Percentiles rank a stretch among this genome's conserved stretches.
Evolutionary conservation across 2,888 invertebrate species (phyloP).

Genomic region (Gandaritis pyraliata): DNA sequence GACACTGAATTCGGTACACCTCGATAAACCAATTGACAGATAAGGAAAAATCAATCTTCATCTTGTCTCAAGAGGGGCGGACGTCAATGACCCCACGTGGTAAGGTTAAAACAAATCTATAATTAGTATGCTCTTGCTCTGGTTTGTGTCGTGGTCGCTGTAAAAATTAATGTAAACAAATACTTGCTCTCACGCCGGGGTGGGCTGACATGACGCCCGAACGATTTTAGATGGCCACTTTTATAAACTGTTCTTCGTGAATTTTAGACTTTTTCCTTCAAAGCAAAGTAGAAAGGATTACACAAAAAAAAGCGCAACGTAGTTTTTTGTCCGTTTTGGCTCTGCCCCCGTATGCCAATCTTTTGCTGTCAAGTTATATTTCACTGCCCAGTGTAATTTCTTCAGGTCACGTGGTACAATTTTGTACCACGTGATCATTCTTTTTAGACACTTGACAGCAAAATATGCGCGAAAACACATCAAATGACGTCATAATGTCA

Average conservation of each 20-base stretch:
- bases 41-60: conserved; percentile 39
- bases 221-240: conserved; percentile 27
- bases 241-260: conserved; percentile 3
- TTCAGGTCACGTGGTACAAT: too few species aligned
- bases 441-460: too few species aligned
- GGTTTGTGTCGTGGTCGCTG: conserved; percentile 82
- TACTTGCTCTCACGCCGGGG: conserved; percentile 76
- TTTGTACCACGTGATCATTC: too few species aligned
- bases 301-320: too few species aligned
- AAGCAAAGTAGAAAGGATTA: too few species aligned
- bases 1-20: conserved; percentile 24
- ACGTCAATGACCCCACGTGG: conserved; percentile 78
- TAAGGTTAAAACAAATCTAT: conserved; percentile 74
- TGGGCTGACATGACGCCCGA: conserved; percentile 61
- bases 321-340: too few species aligned
- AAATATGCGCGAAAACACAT: too few species aligned
- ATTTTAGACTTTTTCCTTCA: not conserved
- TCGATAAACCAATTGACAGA: conserved; percentile 34
- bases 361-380: too few species aligned
- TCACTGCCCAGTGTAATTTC: too few species aligned
- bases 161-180: conserved; percentile 83
- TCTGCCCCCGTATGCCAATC: too few species aligned
- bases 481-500: too few species aligned
- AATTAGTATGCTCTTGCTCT: conserved; percentile 77
- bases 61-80: conserved; percentile 41